These are phyloP conservation scores for Sebastes nivosus DNA, from an alignment of 2,797 vertebrate genomes.

Conservation along the genomic window DNA sequence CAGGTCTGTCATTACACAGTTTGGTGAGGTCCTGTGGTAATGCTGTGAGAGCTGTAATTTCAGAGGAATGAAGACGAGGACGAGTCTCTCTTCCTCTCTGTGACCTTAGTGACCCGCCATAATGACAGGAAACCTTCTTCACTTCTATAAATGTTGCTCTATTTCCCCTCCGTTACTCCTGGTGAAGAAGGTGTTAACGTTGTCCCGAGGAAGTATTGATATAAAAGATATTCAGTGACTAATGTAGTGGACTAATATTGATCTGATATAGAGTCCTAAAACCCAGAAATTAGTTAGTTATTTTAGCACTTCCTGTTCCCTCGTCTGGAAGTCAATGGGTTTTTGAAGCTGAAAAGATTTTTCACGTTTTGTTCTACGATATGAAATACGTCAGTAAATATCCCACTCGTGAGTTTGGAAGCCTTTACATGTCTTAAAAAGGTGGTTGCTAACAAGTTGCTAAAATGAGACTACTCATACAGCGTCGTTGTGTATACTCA, in stretches of 20 bases:
- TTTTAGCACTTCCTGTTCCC: too few species aligned
- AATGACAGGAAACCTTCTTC: neutral
- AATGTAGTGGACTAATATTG: neutral
- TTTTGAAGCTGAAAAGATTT: too few species aligned
- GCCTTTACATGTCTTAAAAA: too few species aligned
- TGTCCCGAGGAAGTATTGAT: neutral
- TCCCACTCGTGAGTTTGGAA: too few species aligned
- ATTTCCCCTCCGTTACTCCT: neutral
- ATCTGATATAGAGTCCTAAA: too few species aligned
- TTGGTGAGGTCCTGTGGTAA: conserved; percentile 42
- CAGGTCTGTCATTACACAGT: conserved; percentile 58
- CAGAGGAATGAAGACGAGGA: conserved; percentile 53
- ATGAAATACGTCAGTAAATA: too few species aligned
- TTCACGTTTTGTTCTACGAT: too few species aligned
- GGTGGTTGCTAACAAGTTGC: too few species aligned
- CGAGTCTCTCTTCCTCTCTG: neutral
- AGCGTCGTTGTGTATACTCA: too few species aligned
- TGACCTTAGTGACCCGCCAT: conserved; percentile 17
- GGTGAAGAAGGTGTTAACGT: neutral
- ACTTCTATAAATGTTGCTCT: neutral
- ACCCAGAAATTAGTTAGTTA: too few species aligned
- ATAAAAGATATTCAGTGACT: neutral
- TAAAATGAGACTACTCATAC: too few species aligned
- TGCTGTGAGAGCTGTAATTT: conserved; percentile 54
- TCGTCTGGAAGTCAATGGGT: too few species aligned